Evolutionary conservation across 2,797 vertebrate species (phyloP), one percentile per base, ranked within the genome.

Genomic region (Buphagus erythrorhynchus): DNA sequence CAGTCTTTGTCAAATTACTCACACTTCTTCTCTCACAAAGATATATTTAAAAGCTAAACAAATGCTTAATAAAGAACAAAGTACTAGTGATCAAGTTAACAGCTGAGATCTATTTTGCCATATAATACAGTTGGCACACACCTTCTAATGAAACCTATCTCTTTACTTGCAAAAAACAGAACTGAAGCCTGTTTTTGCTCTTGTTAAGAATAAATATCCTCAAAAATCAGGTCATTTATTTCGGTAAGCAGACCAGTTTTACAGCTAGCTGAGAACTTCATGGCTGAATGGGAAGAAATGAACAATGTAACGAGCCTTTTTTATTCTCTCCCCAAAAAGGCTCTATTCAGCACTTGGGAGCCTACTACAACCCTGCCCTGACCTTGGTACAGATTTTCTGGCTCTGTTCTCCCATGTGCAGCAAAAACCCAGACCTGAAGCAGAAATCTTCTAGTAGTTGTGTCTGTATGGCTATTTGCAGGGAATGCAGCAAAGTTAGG

Each of bases 341-440:
- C 73, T 54, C 88, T 78, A 81, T 90, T 95, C 86, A 94, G 74
- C 73, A 84, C n/a, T 9, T 84, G 31, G 42, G 28, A 84, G 58
- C 3, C 1, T 31, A 57, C 69, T 52, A 78, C 80, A 93, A 85
- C 73, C 83, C 68, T 86, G 55, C 74, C 51, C 58, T 94, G 91
- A 94, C 92, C 95, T 89, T 69, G 51, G 43, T 49, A 33, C 40
- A 75, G 51, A 78, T 90, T 96, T 93, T 49, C 83, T 89, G 88
- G 82, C 87, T 86, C 75, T 62, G 9, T 28, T 93, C 66, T 52
- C 5, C 21, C n/a, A 40, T 58, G 51, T 38, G 2, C 73, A 88
- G 85, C 69, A 93, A 86, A 95, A 95, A 11, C 12, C 2, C 69
- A 73, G 85, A 80, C 54, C 49, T 68, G 69, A 61, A 48, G 65